phyloP scores from a whole-genome alignment of 2,888 invertebrate species.

The Epirrita christyi region DNA sequence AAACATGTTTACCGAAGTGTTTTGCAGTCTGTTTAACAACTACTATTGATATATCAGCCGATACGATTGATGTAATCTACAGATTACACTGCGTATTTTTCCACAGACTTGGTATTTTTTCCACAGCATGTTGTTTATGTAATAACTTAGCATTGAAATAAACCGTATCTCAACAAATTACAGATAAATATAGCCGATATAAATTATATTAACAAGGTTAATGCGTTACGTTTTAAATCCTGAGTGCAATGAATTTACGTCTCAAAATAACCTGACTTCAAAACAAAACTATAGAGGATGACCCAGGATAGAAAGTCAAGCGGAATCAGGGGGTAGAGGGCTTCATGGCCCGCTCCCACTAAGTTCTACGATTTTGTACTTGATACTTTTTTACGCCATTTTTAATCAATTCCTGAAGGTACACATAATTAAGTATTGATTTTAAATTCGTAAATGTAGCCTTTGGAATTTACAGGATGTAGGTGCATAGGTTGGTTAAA shows the following conservation, averaged over 20 bases:
- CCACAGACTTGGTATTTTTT: constrained; percentile 43
- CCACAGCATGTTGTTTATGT: constrained; percentile 40
- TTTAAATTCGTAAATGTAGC: too few relatives aligned
- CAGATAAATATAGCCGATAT: constrained; percentile 33
- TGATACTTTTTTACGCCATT: too few relatives aligned
- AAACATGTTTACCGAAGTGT: constrained; percentile 46
- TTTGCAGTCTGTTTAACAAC: constrained; percentile 43
- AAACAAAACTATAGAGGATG: neutral
- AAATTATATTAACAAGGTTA: constrained; percentile 39
- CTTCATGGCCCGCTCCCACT: too few relatives aligned
- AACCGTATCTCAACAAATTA: constrained; percentile 34
- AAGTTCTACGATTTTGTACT: too few relatives aligned
- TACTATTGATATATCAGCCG: constrained; percentile 37
- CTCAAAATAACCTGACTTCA: neutral
- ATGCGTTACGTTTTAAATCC: constrained; percentile 16
- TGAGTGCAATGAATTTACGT: constrained; percentile 2
- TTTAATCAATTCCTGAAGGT: too few relatives aligned
- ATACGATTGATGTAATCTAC: constrained; percentile 46
- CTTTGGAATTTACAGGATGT: too few relatives aligned
- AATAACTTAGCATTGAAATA: constrained; percentile 45
- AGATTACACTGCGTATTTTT: constrained; percentile 49
- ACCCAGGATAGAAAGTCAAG: too few relatives aligned
- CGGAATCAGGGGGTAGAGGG: too few relatives aligned
- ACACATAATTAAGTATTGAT: too few relatives aligned
- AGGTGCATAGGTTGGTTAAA: too few relatives aligned